Base-by-base conservation (phyloP, 2,797 vertebrate genomes). In the Amniataba percoides region DNA sequence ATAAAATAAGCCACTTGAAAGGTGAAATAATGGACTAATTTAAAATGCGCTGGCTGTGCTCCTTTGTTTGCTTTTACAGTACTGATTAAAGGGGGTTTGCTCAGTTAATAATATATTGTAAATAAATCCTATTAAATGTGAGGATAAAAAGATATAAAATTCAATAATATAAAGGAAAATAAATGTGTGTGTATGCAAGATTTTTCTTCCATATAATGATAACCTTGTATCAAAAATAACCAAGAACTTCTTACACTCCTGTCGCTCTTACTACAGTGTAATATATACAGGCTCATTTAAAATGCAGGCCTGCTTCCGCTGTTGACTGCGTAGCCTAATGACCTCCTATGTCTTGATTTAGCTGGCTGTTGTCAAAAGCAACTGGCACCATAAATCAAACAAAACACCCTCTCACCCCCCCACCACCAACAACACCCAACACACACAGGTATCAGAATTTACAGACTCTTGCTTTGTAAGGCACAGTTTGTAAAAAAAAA, bases 371-470 rank as follows among this genome's bases (percentile, higher is more conserved):
- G 95, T 96, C 95, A 93, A 94, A 96, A 94, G 92, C 92, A 96
- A 96, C 95, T 97, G 95, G 93, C 93, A 90, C 84, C 91, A 94
- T 96, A 96, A 97, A 96, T 96, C 95, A 96, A 36, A 88, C 77
- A 79, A 43, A 39, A 74, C 74, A 72, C 71, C 72, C 71, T 21
- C 31, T 21, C 27, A 14, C n/a, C 25, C 52, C 25, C 4, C 11
- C 25, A 12, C 23, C 57, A 15, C 42, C 40, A 52, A 27, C 62
- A 43, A 48, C 78, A 69, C 48, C 42, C 43, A 25, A 56, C 60
- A 48, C 73, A 25, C 56, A 40, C 61, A 36, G 39, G 42, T 46
- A 62, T 74, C 42, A 66, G 14, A 46, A 31, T 45, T 56, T 71
- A 73, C 43, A 66, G 16, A 27, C 23, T 31, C 39, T 43, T 1